Percentiles rank a stretch among this genome's conserved stretches.
These are phyloP conservation scores for Lutraria lutraria DNA, from an alignment of 2,888 invertebrate species.

Conservation along the genomic window DNA sequence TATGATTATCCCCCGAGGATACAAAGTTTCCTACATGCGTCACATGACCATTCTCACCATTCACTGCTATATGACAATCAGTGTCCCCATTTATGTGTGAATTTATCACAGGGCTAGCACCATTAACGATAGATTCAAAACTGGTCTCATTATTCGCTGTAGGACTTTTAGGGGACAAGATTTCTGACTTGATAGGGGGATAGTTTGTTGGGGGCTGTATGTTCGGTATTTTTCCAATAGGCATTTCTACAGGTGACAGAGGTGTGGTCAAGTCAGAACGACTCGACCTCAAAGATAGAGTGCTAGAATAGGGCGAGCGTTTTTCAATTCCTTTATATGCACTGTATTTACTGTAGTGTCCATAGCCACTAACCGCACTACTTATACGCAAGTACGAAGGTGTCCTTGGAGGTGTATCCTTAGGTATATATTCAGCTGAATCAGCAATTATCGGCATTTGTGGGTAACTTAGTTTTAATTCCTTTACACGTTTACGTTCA, in stretches of 20 bases:
- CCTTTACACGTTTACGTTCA: slow-evolving; percentile 38
- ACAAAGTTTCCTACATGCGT: slow-evolving; percentile 61
- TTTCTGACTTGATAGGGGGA: slow-evolving; percentile 61
- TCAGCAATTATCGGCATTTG: slow-evolving; percentile 72
- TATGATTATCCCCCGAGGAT: slow-evolving; percentile 69
- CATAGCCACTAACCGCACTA: slow-evolving; percentile 84
- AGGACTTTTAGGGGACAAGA: slow-evolving; percentile 51
- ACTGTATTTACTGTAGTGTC: slow-evolving; percentile 81
- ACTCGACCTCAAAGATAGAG: slow-evolving; percentile 77
- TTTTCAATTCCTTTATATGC: slow-evolving; percentile 81
- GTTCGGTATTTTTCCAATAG: slow-evolving; percentile 71
- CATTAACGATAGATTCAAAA: slow-evolving; percentile 40
- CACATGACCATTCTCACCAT: slow-evolving; percentile 69
- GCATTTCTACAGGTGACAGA: slow-evolving; percentile 76
- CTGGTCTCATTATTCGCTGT: background rate
- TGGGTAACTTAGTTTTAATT: slow-evolving; percentile 53
- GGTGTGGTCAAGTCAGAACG: slow-evolving; percentile 69
- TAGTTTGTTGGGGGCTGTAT: slow-evolving; percentile 67
- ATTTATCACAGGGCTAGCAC: slow-evolving; percentile 48
- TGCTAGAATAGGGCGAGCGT: slow-evolving; percentile 82
- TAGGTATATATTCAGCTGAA: slow-evolving; percentile 71
- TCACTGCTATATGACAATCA: slow-evolving; percentile 43
- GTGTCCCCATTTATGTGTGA: slow-evolving; percentile 51
- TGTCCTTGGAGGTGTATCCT: slow-evolving; percentile 74
- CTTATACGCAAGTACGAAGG: slow-evolving; percentile 85